These are phyloP conservation scores for Meiosimyza decipiens DNA, from an alignment of 2,888 invertebrate species.

Conservation along the genomic window DNA sequence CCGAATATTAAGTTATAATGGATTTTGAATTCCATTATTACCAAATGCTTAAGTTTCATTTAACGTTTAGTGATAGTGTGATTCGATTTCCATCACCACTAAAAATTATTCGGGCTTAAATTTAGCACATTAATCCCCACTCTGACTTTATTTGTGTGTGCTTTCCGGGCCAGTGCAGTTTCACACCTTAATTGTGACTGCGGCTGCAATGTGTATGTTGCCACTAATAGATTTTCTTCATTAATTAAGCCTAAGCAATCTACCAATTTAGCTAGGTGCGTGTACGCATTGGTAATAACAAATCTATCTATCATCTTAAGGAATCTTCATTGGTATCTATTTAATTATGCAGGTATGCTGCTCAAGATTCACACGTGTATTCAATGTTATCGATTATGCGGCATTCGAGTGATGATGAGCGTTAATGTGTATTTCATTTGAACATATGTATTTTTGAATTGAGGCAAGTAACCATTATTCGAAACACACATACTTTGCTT, in stretches of 20 bases:
- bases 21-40: no score
- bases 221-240: constrained; percentile 25
- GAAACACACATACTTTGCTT: no score
- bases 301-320: neutral
- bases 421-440: constrained; percentile 30
- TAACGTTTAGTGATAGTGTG: no score
- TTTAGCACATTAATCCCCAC: no score
- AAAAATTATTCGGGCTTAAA: no score
- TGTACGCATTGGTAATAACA: neutral
- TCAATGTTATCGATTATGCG: neutral
- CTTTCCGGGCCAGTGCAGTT: constrained; percentile 8
- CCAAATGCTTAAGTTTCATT: no score
- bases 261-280: neutral
- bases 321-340: constrained; percentile 16
- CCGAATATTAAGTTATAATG: no score
- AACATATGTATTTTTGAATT: neutral
- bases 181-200: neutral
- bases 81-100: no score
- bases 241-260: constrained; percentile 21
- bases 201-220: constrained; percentile 1
- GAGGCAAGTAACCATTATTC: no score
- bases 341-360: constrained; percentile 34
- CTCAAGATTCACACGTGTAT: neutral
- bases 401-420: neutral
- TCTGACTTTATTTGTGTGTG: neutral